phyloP scores from a whole-genome alignment of 2,113 vertebrate genomes.

The Bujurquina vittata region DNA sequence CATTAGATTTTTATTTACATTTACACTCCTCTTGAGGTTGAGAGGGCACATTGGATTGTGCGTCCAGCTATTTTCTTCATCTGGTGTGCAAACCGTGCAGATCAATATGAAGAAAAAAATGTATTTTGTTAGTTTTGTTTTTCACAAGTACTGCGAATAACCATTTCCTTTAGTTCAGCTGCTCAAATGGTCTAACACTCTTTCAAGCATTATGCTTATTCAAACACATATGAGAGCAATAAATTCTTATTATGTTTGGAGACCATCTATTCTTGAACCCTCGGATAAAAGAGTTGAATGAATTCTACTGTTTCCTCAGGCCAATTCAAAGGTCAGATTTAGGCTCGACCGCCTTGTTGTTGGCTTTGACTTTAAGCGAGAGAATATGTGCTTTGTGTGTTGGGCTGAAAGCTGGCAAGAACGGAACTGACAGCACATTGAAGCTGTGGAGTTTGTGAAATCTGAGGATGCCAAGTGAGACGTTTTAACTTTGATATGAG shows the following conservation, averaged over 20 bases:
- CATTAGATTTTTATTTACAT: neutral
- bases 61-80: neutral
- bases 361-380: slow-evolving; percentile 1
- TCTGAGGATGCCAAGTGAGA: neutral
- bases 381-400: neutral
- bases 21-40: neutral
- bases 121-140: no score
- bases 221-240: neutral
- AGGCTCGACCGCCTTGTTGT: neutral
- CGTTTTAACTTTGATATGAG: neutral
- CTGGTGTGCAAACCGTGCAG: neutral
- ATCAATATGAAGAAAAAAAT: neutral
- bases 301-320: neutral
- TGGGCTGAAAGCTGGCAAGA: neutral
- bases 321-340: slow-evolving; percentile 25
- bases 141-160: neutral
- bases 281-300: neutral
- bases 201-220: neutral
- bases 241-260: neutral
- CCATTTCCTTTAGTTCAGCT: neutral
- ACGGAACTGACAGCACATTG: neutral
- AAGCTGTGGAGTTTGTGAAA: neutral
- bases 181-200: neutral
- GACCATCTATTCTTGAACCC: neutral
- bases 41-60: neutral